Evolutionary conservation across 2,888 invertebrate species (phyloP).

Genomic region (Hecatera dysodea): DNA sequence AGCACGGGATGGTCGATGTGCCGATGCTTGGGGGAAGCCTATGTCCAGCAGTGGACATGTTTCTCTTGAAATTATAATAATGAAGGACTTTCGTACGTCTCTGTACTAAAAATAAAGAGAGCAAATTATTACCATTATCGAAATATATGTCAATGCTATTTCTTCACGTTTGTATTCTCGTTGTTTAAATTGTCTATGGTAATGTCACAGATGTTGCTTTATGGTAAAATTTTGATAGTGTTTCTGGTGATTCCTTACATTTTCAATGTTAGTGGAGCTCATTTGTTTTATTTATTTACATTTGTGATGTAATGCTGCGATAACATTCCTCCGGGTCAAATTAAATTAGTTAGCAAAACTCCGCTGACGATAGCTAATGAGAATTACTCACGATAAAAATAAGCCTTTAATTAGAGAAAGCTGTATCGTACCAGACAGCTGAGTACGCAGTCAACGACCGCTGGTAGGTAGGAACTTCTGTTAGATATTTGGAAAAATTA

Average conservation of each 20-base stretch:
- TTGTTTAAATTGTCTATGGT: slow-evolving; percentile 38
- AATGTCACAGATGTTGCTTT: slow-evolving; percentile 42
- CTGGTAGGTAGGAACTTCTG: too few species aligned
- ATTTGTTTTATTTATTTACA: slow-evolving; percentile 15
- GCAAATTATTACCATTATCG: slow-evolving; percentile 71
- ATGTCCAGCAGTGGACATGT: too few species aligned
- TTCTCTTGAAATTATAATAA: too few species aligned
- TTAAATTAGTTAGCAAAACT: not conserved
- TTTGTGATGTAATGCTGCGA: not conserved
- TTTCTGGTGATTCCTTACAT: not conserved
- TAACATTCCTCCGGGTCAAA: too few species aligned
- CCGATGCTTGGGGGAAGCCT: too few species aligned
- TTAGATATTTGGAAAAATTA: too few species aligned
- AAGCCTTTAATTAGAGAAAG: not conserved
- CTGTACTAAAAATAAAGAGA: slow-evolving; percentile 58
- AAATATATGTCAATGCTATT: slow-evolving; percentile 76
- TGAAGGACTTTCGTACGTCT: slow-evolving; percentile 6
- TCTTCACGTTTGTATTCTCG: slow-evolving; percentile 45
- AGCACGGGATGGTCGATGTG: too few species aligned
- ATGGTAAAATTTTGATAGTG: slow-evolving; percentile 17
- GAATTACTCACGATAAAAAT: not conserved
- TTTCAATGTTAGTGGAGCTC: slow-evolving; percentile 15
- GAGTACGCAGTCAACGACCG: too few species aligned
- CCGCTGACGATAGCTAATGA: not conserved
- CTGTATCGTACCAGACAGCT: too few species aligned